phyloP scores from a whole-genome alignment of 2,888 invertebrate genomes.

The Lymantria dispar region DNA sequence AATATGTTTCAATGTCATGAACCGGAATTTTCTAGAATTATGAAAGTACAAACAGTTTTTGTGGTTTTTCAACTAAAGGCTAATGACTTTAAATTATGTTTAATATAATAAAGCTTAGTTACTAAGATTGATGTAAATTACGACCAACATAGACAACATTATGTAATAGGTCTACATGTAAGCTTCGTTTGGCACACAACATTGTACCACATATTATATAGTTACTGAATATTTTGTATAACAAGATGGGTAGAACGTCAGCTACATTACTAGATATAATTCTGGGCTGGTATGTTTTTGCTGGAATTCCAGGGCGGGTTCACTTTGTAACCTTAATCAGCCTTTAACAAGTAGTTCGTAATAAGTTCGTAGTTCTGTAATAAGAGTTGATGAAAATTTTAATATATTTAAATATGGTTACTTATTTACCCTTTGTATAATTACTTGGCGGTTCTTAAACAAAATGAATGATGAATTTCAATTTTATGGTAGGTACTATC shows the following conservation, averaged over 20 bases:
- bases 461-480: constrained; percentile 19
- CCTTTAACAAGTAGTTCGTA: not conserved
- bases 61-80: no score
- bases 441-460: constrained; percentile 12
- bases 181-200: no score
- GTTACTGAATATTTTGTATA: no score
- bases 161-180: no score
- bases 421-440: constrained; percentile 4
- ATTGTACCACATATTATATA: no score
- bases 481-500: constrained; percentile 18
- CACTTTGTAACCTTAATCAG: not conserved
- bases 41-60: no score
- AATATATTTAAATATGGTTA: constrained; percentile 4
- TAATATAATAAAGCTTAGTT: no score
- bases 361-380: not conserved
- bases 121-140: no score
- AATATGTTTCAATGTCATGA: no score
- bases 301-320: not conserved
- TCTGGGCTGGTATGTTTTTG: not conserved
- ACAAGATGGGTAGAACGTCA: not conserved
- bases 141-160: no score
- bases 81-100: no score
- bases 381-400: constrained; percentile 1
- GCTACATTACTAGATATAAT: not conserved
- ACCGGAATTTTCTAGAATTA: no score